These are phyloP conservation scores for Spicauda simplicius DNA, from an alignment of 2,888 invertebrate species.

Conservation along the genomic window DNA sequence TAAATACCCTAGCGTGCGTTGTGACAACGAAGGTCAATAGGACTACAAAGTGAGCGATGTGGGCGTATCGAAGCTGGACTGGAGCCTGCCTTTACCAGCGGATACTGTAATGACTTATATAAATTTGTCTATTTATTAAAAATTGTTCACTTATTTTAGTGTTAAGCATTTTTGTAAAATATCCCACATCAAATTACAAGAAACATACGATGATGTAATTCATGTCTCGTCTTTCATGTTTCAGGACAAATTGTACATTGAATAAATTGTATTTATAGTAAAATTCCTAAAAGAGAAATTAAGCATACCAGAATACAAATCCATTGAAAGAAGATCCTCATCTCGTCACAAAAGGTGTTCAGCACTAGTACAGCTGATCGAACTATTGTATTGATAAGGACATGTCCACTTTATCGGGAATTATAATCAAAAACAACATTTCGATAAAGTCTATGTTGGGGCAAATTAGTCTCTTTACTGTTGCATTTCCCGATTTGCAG, in stretches of 20 bases:
- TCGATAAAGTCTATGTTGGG: slow-evolving; percentile 35
- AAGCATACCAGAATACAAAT: slow-evolving; percentile 72
- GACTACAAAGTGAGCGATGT: slow-evolving; percentile 44
- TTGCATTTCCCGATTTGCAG: slow-evolving; percentile 42
- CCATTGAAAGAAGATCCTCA: slow-evolving; percentile 73
- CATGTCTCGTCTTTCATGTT: too few relatives aligned
- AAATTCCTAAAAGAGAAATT: slow-evolving; percentile 2
- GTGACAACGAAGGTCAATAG: slow-evolving; percentile 46
- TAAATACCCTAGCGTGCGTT: slow-evolving; percentile 41
- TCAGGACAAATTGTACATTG: too few relatives aligned
- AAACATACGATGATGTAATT: too few relatives aligned
- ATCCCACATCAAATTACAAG: too few relatives aligned
- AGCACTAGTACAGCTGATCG: slow-evolving; percentile 60
- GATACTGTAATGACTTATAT: slow-evolving; percentile 15
- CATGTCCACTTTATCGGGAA: slow-evolving; percentile 76
- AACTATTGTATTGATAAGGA: slow-evolving; percentile 79
- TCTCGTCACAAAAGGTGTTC: slow-evolving; percentile 65
- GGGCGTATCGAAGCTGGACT: slow-evolving; percentile 41
- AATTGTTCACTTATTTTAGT: background rate
- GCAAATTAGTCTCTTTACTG: slow-evolving; percentile 13
- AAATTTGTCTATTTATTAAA: background rate
- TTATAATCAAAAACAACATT: slow-evolving; percentile 68
- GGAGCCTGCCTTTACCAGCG: slow-evolving; percentile 27
- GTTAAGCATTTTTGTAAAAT: too few relatives aligned
- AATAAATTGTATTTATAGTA: background rate